phyloP scores from a whole-genome alignment of 2,888 invertebrate species.

The Rhopalosiphum nymphaeae region DNA sequence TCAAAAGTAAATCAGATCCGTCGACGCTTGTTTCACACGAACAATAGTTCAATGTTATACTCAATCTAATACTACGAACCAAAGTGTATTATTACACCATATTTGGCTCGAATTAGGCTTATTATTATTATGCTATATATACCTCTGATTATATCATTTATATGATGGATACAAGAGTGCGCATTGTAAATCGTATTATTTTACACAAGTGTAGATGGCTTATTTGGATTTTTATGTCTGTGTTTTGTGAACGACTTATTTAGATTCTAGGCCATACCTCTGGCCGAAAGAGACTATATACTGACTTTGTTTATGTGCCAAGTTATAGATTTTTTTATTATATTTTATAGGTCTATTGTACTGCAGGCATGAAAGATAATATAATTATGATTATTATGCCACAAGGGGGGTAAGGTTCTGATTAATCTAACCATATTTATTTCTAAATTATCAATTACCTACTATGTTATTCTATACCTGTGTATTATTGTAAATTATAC shows the following conservation, averaged over 20 bases:
- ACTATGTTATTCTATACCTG: too few species aligned
- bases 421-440: too few species aligned
- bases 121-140: too few species aligned
- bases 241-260: not conserved
- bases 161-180: not conserved
- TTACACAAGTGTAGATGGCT: not conserved
- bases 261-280: not conserved
- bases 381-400: too few species aligned
- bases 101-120: not conserved
- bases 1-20: not conserved
- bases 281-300: not conserved
- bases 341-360: too few species aligned
- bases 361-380: too few species aligned
- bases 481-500: too few species aligned
- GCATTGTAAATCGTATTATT: not conserved
- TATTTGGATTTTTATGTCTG: too few species aligned
- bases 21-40: not conserved
- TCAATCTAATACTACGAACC: not conserved
- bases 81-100: not conserved
- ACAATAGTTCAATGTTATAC: not conserved
- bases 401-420: too few species aligned
- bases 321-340: too few species aligned
- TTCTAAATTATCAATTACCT: too few species aligned
- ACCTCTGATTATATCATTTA: not conserved
- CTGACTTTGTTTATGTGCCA: not conserved